phyloP scores from a whole-genome alignment of 2,888 invertebrate genomes.

The Aquatica leii region DNA sequence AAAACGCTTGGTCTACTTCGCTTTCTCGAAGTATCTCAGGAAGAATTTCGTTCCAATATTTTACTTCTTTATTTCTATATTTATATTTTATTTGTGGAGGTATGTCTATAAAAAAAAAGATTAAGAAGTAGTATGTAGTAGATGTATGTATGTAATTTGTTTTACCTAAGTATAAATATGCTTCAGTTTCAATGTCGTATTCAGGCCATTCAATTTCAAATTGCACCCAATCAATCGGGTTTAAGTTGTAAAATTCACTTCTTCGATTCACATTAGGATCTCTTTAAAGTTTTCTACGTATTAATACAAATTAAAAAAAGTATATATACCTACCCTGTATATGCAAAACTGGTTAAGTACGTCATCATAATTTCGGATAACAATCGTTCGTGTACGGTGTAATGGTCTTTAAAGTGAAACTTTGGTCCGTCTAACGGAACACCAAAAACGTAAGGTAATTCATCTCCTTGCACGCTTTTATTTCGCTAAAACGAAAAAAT shows the following conservation, averaged over 20 bases:
- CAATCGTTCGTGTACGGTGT: conserved; percentile 78
- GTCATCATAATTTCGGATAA: conserved; percentile 89
- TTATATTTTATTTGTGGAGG: conserved; percentile 77
- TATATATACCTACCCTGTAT: conserved; percentile 74
- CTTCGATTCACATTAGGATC: conserved; percentile 80
- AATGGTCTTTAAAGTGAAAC: conserved; percentile 76
- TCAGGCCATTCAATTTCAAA: conserved; percentile 83
- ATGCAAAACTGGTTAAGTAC: conserved; percentile 90
- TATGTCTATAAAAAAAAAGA: conserved; percentile 67
- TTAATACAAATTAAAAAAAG: conserved; percentile 45
- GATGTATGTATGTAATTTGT: no score
- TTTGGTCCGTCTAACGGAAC: conserved; percentile 75
- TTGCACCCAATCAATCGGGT: conserved; percentile 72
- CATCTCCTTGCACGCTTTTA: conserved; percentile 85
- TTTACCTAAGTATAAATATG: conserved; percentile 81
- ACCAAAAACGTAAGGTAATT: conserved; percentile 87
- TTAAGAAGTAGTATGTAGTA: background rate
- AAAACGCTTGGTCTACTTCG: conserved; percentile 43
- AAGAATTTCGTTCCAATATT: conserved; percentile 85
- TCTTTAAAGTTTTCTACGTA: conserved; percentile 59
- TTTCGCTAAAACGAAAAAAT: conserved; percentile 64
- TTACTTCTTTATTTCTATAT: conserved; percentile 80
- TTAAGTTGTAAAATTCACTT: conserved; percentile 70
- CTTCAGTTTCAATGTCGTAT: conserved; percentile 77
- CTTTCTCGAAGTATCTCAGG: conserved; percentile 74